Conservation (phyloP, 1,140 invertebrate species). For the Choristoneura fumiferana region DNA sequence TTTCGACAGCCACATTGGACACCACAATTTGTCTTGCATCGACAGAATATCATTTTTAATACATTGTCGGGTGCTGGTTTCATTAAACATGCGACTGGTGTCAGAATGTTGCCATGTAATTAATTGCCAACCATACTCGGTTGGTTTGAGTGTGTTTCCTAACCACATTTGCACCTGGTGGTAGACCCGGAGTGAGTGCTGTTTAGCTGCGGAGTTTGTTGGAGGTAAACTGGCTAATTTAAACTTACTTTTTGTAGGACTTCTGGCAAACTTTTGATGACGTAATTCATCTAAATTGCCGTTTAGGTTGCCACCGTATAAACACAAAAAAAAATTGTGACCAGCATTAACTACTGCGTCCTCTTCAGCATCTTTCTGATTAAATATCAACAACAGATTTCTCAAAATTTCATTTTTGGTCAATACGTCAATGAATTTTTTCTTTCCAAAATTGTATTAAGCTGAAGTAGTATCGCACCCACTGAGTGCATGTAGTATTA, state of each 20-base stretch:
- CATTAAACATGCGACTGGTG: slow-evolving; percentile 7
- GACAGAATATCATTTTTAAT: slow-evolving; percentile 20
- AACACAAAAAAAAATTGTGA: no score
- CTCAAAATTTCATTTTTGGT: no score
- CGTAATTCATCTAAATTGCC: no score
- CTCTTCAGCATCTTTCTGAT: no score
- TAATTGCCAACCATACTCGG: no score
- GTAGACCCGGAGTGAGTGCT: slow-evolving; percentile 21
- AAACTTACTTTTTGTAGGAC: slow-evolving; percentile 17
- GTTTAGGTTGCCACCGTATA: no score
- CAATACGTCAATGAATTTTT: no score
- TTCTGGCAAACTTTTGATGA: slow-evolving; percentile 1
- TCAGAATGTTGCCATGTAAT: not conserved
- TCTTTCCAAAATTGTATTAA: no score
- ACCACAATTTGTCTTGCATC: slow-evolving; percentile 22
- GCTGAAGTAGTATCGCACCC: slow-evolving; percentile 21
- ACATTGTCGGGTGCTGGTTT: slow-evolving; percentile 11
- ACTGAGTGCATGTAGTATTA: slow-evolving; percentile 5
- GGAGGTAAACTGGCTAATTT: slow-evolving; percentile 24
- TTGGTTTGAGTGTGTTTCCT: no score
- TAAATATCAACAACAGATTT: no score
- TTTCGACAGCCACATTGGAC: slow-evolving; percentile 21
- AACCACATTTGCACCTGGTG: slow-evolving; percentile 23
- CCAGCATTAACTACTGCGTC: no score
- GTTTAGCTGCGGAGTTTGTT: slow-evolving; percentile 3